phyloP scores from a whole-genome alignment of 2,888 invertebrate species.

The Diplazon laetatorius region DNA sequence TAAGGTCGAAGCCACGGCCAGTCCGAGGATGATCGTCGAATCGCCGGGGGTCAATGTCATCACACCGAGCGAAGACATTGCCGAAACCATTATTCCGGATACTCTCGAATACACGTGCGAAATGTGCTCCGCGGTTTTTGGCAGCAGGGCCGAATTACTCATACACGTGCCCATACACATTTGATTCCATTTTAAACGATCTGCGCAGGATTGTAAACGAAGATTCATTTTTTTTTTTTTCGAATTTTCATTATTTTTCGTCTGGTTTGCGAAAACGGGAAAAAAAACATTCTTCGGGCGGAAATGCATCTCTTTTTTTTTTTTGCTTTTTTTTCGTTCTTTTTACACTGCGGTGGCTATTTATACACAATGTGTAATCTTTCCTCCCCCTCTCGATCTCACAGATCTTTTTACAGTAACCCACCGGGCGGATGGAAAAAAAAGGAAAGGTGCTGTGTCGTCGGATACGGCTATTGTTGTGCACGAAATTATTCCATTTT shows the following conservation, averaged over 20 bases:
- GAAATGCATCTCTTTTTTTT: neutral
- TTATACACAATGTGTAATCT: neutral
- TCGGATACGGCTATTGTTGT: neutral
- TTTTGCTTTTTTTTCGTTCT: constrained; percentile 33
- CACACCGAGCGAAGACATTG: constrained; percentile 81
- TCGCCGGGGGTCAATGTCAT: constrained; percentile 65
- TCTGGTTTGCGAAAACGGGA: no score
- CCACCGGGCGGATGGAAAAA: no score
- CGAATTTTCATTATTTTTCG: no score
- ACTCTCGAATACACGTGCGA: constrained; percentile 89
- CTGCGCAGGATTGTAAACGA: no score
- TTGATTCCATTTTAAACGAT: constrained; percentile 83
- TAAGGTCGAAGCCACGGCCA: constrained; percentile 79
- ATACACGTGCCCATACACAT: constrained; percentile 93
- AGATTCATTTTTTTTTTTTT: no score
- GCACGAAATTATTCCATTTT: neutral
- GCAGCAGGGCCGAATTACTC: constrained; percentile 88
- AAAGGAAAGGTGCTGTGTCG: neutral
- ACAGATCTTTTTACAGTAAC: neutral
- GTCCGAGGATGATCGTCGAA: constrained; percentile 49
- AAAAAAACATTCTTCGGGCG: no score
- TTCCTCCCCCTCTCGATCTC: neutral
- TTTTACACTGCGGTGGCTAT: neutral
- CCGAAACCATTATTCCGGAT: constrained; percentile 83
- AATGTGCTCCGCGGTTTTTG: constrained; percentile 91